Percentiles rank a stretch among this genome's conserved stretches.
Evolutionary conservation across 2,797 vertebrate genomes (phyloP).

Genomic region (Todus mexicanus): DNA sequence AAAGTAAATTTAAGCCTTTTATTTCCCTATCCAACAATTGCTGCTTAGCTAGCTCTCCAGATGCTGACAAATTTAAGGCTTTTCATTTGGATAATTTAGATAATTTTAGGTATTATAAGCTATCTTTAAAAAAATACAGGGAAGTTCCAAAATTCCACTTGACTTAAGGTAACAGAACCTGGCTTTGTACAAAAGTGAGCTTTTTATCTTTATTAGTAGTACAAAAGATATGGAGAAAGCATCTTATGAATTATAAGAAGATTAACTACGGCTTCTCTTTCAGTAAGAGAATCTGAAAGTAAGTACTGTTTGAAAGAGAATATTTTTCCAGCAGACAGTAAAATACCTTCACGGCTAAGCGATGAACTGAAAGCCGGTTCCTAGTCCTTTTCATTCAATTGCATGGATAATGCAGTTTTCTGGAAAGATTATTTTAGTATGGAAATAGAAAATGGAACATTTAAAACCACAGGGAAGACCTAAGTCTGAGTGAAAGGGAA

Average conservation of each 20-base stretch:
- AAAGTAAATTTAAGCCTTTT: conserved; percentile 10
- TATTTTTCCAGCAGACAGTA: neutral
- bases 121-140: neutral
- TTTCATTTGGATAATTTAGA: neutral
- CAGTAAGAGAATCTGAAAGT: neutral
- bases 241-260: neutral
- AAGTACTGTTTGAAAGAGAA: neutral
- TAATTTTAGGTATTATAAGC: neutral
- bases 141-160: neutral
- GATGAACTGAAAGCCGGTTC: neutral
- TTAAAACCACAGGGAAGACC: neutral
- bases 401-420: neutral
- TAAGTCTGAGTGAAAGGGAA: neutral
- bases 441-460: neutral
- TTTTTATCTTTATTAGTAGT: neutral
- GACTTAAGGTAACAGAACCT: neutral
- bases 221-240: neutral
- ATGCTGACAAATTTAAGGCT: neutral
- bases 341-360: neutral
- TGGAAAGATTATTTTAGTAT: neutral
- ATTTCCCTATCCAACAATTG: neutral
- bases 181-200: neutral
- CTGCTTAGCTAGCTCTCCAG: neutral
- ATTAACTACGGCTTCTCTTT: neutral
- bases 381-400: neutral